phyloP scores from a whole-genome alignment of 2,797 vertebrate genomes.

The Macropodus opercularis region DNA sequence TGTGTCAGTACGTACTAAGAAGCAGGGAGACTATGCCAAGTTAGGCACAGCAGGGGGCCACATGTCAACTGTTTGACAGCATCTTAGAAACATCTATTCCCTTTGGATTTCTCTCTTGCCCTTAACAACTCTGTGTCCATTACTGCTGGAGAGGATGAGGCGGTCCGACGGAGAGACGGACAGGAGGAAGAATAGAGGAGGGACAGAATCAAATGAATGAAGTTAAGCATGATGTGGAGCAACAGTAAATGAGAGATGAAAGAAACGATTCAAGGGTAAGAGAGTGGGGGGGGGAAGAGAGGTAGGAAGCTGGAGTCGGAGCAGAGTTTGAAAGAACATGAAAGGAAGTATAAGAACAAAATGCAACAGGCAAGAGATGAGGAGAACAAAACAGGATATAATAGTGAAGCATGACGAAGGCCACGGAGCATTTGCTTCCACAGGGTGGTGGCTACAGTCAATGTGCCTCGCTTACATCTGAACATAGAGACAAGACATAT shows the following conservation, averaged over 20 bases:
- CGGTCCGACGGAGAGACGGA: constrained; percentile 30
- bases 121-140: constrained; percentile 56
- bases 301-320: neutral
- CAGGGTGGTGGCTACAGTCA: constrained; percentile 43
- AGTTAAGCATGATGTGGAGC: constrained; percentile 10
- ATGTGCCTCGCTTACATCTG: constrained; percentile 60
- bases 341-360: constrained; percentile 13
- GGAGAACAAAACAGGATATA: constrained; percentile 48
- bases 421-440: constrained; percentile 51
- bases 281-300: constrained; percentile 1
- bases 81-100: constrained; percentile 65
- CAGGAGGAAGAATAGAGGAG: constrained; percentile 15
- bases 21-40: constrained; percentile 42
- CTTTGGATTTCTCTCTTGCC: constrained; percentile 60
- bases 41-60: constrained; percentile 62
- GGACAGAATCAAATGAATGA: constrained; percentile 14
- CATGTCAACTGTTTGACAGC: constrained; percentile 67
- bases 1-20: constrained; percentile 38
- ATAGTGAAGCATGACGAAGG: constrained; percentile 76
- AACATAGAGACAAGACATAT: constrained; percentile 49
- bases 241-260: constrained; percentile 2
- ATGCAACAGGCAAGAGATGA: constrained; percentile 31
- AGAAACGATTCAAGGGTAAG: no score
- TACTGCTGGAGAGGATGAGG: constrained; percentile 35
- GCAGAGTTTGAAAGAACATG: neutral